Base-by-base conservation (phyloP, 2,888 invertebrate genomes). In the Torymus tubicola region DNA sequence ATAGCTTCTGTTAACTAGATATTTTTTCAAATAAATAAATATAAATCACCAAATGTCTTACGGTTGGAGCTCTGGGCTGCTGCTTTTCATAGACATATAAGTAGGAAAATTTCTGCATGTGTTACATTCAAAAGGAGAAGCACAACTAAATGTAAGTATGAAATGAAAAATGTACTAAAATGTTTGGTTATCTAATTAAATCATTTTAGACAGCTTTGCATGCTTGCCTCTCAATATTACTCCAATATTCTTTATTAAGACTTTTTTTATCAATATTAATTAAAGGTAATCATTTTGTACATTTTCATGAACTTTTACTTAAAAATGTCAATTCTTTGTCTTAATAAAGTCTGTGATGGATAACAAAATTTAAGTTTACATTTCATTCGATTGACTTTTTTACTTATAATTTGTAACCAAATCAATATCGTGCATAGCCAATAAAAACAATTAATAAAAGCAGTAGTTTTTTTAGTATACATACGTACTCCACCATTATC, bases 401-500 rank as follows among this genome's bases (percentile, higher is more conserved):
- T 42, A 42, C 42, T 42, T 69, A 12, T 69, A n/a, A 55, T 31
- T 42, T 64, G 2, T 24, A 24, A 55, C 24, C 21, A 52, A 42
- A 52, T 5, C 52, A 64, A 52, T 8, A 67, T 13, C 78, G 76
- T 79, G 81, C 81, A 76, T 18, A 67, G 64, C 58, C 13, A 69
- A n/a, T 52, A 31, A 74, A 78, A 77, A 78, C 16, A 18, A 65
- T 55, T 52, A 10, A 63, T 16, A 70, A 63, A 71, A 71, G 67
- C 42, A 63, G 70, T 76, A 77, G 42, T 42, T 42, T 50, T 75
- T 64, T 50, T 72, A 24, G n/a, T 73, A 79, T 79, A 77, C 79
- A 82, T 82, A 82, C 82, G 60, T 60, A 73, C 21, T 79, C 31
- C 79, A 69, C 73, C 79, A 50, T 73, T 64, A 79, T 52, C 61